Evolutionary conservation across 2,888 invertebrate genomes (phyloP).

Genomic region (Patella caerulea): DNA sequence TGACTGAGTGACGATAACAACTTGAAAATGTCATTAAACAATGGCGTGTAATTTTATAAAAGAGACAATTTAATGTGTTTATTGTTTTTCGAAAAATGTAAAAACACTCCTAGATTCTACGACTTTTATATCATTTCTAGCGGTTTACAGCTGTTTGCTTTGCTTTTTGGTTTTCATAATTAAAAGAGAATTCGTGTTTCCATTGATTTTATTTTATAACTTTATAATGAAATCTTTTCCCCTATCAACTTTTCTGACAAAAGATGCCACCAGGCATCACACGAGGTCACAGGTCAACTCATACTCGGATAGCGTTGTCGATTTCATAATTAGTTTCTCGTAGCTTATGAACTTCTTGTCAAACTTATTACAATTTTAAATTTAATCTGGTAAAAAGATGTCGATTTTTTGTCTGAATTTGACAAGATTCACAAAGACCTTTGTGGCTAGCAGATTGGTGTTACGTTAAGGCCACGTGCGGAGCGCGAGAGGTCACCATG

Average conservation of each 20-base stretch:
- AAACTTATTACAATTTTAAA: slow-evolving; percentile 20
- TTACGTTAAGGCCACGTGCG: slow-evolving; percentile 24
- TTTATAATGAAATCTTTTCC: slow-evolving; percentile 13
- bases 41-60: too few species aligned
- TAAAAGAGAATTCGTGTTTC: neutral
- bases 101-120: too few species aligned
- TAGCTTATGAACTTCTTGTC: slow-evolving; percentile 12
- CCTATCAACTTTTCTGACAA: slow-evolving; percentile 10
- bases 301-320: slow-evolving; percentile 5
- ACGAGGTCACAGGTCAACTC: slow-evolving; percentile 4
- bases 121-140: too few species aligned
- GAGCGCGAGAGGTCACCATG: neutral
- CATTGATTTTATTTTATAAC: slow-evolving; percentile 10
- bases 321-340: slow-evolving; percentile 11
- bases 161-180: too few species aligned
- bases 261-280: slow-evolving; percentile 2
- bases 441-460: slow-evolving; percentile 26
- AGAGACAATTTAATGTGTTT: too few species aligned
- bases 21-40: too few species aligned
- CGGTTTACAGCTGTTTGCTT: too few species aligned
- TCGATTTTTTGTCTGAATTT: slow-evolving; percentile 22
- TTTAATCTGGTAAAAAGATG: slow-evolving; percentile 24
- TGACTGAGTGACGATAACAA: too few species aligned
- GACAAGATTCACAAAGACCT: slow-evolving; percentile 21
- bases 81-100: too few species aligned